Percentiles rank a stretch among this genome's conserved stretches.
phyloP scores from a whole-genome alignment of 2,113 vertebrate genomes.

The Leptosomus discolor region DNA sequence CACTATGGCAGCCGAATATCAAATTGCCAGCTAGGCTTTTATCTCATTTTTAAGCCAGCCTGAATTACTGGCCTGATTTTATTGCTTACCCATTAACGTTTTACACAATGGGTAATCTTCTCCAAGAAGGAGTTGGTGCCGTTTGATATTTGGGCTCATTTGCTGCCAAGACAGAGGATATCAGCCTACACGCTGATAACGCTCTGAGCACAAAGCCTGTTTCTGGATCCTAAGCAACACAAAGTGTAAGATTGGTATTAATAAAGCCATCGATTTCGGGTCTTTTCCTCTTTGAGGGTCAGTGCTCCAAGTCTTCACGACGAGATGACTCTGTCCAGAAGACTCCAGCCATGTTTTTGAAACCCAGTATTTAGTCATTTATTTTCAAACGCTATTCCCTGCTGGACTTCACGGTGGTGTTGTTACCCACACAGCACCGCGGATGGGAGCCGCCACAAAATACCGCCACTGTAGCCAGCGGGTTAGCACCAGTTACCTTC shows the following conservation, averaged over 20 bases:
- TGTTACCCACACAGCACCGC: not conserved
- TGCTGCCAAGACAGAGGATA: not conserved
- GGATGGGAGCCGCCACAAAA: not conserved
- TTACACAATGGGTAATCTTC: not conserved
- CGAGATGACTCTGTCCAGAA: not conserved
- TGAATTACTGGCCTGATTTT: constrained; percentile 13
- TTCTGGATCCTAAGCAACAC: not conserved
- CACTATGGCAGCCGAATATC: not conserved
- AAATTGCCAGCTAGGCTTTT: constrained; percentile 13
- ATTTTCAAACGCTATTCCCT: not conserved
- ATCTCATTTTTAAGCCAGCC: constrained; percentile 9
- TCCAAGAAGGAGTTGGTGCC: not conserved
- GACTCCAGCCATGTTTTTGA: not conserved
- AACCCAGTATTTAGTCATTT: not conserved
- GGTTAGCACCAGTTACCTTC: not conserved
- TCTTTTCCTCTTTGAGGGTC: not conserved
- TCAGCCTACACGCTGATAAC: not conserved
- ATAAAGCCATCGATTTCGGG: not conserved
- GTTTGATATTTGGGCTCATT: constrained; percentile 7
- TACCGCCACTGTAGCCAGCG: not conserved
- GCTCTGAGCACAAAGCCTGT: not conserved
- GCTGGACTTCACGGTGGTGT: too few relatives aligned
- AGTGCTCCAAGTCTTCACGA: not conserved
- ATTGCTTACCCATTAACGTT: not conserved
- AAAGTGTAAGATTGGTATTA: not conserved